These are phyloP conservation scores for Trogon melanurus DNA, from an alignment of 2,113 vertebrate genomes.

Conservation along the genomic window DNA sequence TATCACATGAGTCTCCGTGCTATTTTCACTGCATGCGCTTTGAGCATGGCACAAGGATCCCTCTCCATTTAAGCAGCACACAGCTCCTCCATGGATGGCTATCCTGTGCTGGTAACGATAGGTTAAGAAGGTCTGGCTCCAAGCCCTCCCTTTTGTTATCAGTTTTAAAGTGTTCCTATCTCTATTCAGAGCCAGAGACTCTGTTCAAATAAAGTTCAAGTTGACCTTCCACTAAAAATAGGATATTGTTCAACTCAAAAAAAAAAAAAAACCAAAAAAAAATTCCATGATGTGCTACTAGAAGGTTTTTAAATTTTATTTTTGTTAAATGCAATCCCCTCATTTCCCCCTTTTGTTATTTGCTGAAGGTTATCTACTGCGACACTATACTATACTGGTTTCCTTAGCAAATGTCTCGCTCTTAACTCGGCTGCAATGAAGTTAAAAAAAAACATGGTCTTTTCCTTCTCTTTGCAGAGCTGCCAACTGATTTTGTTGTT, in stretches of 20 bases:
- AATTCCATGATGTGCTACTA: background rate
- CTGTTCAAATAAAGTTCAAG: conserved; percentile 41
- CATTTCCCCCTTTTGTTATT: background rate
- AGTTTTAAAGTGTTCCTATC: conserved; percentile 47
- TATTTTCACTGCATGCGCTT: background rate
- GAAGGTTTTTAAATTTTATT: background rate
- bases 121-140: conserved; percentile 60
- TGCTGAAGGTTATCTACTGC: background rate
- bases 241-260: background rate
- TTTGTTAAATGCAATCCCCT: background rate
- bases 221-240: conserved; percentile 66
- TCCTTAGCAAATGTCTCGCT: background rate
- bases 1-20: background rate
- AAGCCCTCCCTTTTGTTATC: conserved; percentile 54
- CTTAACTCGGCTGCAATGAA: background rate
- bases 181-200: conserved; percentile 25
- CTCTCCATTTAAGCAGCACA: background rate
- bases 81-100: background rate
- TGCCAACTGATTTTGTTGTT: background rate
- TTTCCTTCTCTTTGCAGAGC: background rate
- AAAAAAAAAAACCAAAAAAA: background rate
- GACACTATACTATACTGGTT: background rate
- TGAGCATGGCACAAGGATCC: background rate
- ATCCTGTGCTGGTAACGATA: background rate
- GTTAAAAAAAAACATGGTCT: background rate